Conservation (phyloP, 2,888 invertebrate species). For the Synergus umbraculus region DNA sequence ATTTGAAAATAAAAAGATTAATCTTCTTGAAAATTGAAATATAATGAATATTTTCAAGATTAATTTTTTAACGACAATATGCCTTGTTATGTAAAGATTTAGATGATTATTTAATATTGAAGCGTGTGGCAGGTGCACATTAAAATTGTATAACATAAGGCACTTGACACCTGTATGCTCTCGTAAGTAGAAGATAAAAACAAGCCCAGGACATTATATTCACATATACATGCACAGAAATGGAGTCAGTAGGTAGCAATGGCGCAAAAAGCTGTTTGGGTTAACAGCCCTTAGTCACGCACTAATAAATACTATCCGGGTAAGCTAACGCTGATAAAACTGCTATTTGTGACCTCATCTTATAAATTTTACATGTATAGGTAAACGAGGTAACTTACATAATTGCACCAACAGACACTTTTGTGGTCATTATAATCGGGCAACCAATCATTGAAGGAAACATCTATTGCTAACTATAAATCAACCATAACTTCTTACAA, state of each 20-base stretch:
- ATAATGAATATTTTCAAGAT: no score
- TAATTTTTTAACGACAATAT: no score
- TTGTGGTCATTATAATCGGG: not conserved
- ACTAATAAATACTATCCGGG: slow-evolving; percentile 43
- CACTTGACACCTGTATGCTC: not conserved
- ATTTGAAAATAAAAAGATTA: not conserved
- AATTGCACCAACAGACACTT: not conserved
- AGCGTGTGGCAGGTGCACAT: no score
- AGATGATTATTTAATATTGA: no score
- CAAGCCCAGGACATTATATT: not conserved
- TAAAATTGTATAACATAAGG: no score
- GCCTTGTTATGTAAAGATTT: no score
- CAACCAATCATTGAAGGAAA: no score
- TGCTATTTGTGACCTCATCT: slow-evolving; percentile 4
- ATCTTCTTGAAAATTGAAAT: not conserved
- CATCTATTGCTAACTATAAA: no score
- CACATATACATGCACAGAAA: slow-evolving; percentile 47
- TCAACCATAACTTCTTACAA: no score
- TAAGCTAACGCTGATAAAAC: slow-evolving; percentile 20
- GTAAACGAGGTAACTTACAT: not conserved
- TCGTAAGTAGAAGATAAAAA: not conserved
- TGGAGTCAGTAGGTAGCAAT: slow-evolving; percentile 59
- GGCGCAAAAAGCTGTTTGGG: slow-evolving; percentile 51
- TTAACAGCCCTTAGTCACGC: slow-evolving; percentile 71
- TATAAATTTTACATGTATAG: not conserved